Base-by-base conservation (phyloP, 1,140 invertebrate genomes). In the Euborellia annulipes region DNA sequence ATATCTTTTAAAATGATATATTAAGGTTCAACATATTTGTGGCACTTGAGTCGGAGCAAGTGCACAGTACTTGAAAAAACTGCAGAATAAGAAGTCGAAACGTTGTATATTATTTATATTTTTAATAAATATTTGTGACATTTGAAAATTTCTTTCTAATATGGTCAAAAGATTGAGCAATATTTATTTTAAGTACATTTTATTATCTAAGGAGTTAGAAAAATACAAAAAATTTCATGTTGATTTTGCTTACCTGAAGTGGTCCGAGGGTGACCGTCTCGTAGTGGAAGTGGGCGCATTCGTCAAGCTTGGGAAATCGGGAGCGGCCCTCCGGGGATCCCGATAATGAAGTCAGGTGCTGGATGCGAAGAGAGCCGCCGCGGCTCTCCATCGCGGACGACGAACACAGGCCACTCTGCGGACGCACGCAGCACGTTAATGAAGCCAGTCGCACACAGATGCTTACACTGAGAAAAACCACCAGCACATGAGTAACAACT, bases 251-350 rank as follows among this genome's bases (percentile, higher is more conserved):
- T 60, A 87, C 82, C 58, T 76, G 72, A 6, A 93, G 63, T 0
- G 75, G 71, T 11, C 79, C 76, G 50, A 97, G 70, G 53, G 90
- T 84, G 1, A 95, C 89, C 52, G 85, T 73, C 55, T 95, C 92
- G 63, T 96, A 97, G 62, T 97, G 92, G 65, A 97, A 97, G 62
- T 97, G 92, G n/a, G 91, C 91, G 66, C 91, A 97, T 62, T 97
- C 90, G 62, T 95, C 87, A 47, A 97, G 69, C 61, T 91, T 92
- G 6, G 91, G 91, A 69, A 95, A 96, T 39, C 76, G 63, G 16
- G 68, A 47, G 53, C 61, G 49, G 3, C 52, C 53, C 16, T 54
- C 51, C 43, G 14, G 46, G 43, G 21, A 43, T 44, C 16, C 48
- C 43, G 23, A 14, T 13, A 23, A 8, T 18, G 47, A 45, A 4